These are phyloP conservation scores for Danionella cerebrum DNA, from an alignment of 2,113 vertebrate genomes.

Conservation along the genomic window DNA sequence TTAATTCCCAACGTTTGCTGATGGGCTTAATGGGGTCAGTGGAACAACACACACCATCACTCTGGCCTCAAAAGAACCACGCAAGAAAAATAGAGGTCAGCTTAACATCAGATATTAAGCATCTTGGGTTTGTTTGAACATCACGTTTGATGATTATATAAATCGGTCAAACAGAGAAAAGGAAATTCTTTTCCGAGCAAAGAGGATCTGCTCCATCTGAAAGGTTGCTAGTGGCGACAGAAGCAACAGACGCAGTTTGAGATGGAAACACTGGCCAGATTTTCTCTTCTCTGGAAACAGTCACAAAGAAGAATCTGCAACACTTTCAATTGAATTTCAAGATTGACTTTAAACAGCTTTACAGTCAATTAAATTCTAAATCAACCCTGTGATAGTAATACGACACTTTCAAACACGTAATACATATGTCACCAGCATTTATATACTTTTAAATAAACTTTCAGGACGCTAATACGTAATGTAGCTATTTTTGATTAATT, in stretches of 20 bases:
- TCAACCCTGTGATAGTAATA: background rate
- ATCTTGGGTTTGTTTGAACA: conserved; percentile 3
- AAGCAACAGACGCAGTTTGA: conserved; percentile 47
- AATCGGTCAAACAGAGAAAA: conserved; percentile 21
- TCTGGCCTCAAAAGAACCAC: conserved; percentile 1
- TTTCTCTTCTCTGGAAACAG: conserved; percentile 27
- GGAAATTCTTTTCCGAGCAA: conserved; percentile 13
- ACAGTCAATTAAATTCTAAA: background rate
- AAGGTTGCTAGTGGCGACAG: conserved; percentile 54
- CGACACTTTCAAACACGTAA: too few relatives aligned
- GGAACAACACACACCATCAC: conserved; percentile 7
- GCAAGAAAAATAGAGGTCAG: conserved; percentile 1
- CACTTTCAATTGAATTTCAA: too few relatives aligned
- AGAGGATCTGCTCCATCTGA: conserved; percentile 46
- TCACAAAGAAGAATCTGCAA: conserved; percentile 7
- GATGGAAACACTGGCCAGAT: conserved; percentile 35
- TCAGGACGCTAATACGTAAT: too few relatives aligned
- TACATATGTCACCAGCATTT: too few relatives aligned
- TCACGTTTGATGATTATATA: conserved; percentile 23
- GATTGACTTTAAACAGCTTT: too few relatives aligned
- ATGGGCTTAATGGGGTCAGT: conserved; percentile 16
- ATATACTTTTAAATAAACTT: too few relatives aligned
- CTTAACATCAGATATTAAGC: conserved; percentile 16
- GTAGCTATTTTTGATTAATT: too few relatives aligned
- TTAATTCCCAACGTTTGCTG: conserved; percentile 13